A percentile compares a stretch with the other conserved stretches of the same genome.
Conservation (phyloP, 2,888 invertebrate species). For the Ramazzottius varieornatus region DNA sequence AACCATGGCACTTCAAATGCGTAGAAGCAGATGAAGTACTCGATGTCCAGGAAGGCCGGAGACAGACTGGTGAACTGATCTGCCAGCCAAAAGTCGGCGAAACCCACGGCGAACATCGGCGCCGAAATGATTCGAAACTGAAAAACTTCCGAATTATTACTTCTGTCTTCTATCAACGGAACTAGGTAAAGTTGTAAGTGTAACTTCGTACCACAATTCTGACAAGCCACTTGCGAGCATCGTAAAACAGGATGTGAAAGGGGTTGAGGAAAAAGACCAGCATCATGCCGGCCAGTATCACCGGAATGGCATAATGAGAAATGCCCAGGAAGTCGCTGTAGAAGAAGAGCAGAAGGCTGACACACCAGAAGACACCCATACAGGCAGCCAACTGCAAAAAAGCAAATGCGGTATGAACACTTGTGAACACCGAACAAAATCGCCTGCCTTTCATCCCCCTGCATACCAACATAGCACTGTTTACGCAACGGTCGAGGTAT, state of each 20-base stretch:
- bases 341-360: constrained; percentile 59
- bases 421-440: background rate
- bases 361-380: constrained; percentile 75
- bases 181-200: too few species aligned
- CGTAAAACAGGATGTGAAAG: constrained; percentile 60
- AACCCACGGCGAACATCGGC: constrained; percentile 72
- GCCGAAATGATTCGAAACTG: constrained; percentile 59
- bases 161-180: too few species aligned
- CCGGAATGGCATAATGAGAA: constrained; percentile 70
- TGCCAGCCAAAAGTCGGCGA: constrained; percentile 95
- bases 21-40: constrained; percentile 78
- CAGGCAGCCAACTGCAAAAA: constrained; percentile 36
- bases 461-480: too few species aligned
- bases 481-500: too few species aligned
- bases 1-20: constrained; percentile 25
- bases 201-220: constrained; percentile 41
- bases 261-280: constrained; percentile 66
- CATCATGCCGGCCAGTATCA: constrained; percentile 48
- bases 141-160: too few species aligned
- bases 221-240: constrained; percentile 77
- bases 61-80: constrained; percentile 84
- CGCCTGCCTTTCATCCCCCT: too few species aligned
- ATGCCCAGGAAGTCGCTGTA: constrained; percentile 55
- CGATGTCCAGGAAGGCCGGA: constrained; percentile 67
- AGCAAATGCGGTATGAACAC: background rate